Base-by-base conservation (phyloP, 2,113 vertebrate genomes). In the Campylomormyrus numenius region DNA sequence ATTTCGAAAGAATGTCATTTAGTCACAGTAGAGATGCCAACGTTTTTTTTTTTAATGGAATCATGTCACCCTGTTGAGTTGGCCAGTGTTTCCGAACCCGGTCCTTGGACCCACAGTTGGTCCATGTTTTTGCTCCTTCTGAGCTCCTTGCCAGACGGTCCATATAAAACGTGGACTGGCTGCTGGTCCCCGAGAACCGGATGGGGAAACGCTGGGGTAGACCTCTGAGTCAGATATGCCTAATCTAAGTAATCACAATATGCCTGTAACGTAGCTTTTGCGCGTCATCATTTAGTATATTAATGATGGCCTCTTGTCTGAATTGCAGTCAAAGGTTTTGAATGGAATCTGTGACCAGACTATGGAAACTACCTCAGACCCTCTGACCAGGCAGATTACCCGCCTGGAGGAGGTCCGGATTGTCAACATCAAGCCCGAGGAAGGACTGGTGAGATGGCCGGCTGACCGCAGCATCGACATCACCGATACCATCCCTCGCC, bases 321-420 rank as follows among this genome's bases (percentile, higher is more conserved):
- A 8, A 89, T 93, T 94, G 88, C 92, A 99, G 98, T 97, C 98
- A 42, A 97, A 94, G 92, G 94, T 97, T 92, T 95, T 99, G 91
- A 99, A 97, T 92, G 93, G 95, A n/a, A 96, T 99, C 93, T 98
- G 98, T 6, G 98, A 99, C 92, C 96, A 97, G 93, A 98, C 96
- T 0, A 95, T 96, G 88, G 96, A 95, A 56, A 95, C 93, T 13
- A 94, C 97, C 52, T 95, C 96, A 1, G 98, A 98, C 91, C 97
- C 97, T 0, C 89, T 96, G 0, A 96, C 96, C 95, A 97, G 94
- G 87, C 97, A 98, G 89, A 94, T 94, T 88, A 94, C 98, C 0
- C 97, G 96, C 91, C 93, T 99, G 93, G 97, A 98, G 90, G 97
- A 99, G 83, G 97, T 99, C 83, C 96, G 96, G 87, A 95, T 99